These are phyloP conservation scores for Orthosia cruda DNA, from an alignment of 2,888 invertebrate species.

Conservation along the genomic window DNA sequence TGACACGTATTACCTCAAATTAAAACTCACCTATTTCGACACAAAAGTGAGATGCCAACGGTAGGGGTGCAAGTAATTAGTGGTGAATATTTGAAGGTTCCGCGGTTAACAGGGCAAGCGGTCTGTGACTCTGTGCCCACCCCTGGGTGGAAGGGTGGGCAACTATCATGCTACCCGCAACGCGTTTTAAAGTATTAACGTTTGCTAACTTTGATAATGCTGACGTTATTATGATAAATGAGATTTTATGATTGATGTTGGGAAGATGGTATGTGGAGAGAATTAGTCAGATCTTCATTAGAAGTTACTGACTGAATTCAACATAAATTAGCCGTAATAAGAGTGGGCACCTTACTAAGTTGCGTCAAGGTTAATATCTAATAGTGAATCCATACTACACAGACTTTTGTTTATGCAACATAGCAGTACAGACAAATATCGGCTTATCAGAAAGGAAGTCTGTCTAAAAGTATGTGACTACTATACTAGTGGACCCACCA, in stretches of 20 bases:
- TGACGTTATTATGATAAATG: conserved; percentile 29
- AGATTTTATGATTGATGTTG: conserved; percentile 1
- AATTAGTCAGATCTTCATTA: background rate
- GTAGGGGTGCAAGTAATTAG: conserved; percentile 63
- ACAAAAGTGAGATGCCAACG: conserved; percentile 9
- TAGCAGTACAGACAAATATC: too few species aligned
- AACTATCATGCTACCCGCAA: conserved; percentile 26
- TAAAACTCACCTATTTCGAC: background rate
- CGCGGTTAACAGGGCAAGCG: conserved; percentile 52
- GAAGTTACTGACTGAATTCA: background rate
- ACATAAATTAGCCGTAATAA: background rate
- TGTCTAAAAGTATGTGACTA: too few species aligned
- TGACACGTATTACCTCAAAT: background rate
- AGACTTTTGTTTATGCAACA: too few species aligned
- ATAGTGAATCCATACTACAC: too few species aligned
- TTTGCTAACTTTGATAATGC: conserved; percentile 29
- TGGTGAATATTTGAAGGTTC: conserved; percentile 70
- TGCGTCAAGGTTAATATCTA: too few species aligned
- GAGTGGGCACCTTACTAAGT: too few species aligned
- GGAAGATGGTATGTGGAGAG: background rate
- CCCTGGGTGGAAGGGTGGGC: conserved; percentile 21
- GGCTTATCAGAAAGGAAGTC: too few species aligned
- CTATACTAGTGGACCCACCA: too few species aligned
- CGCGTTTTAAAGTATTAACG: conserved; percentile 37
- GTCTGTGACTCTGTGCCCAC: conserved; percentile 35